Evolutionary conservation across 2,797 vertebrate species (phyloP), one percentile per base, ranked within the genome.

Genomic region (Mergus octosetaceus): DNA sequence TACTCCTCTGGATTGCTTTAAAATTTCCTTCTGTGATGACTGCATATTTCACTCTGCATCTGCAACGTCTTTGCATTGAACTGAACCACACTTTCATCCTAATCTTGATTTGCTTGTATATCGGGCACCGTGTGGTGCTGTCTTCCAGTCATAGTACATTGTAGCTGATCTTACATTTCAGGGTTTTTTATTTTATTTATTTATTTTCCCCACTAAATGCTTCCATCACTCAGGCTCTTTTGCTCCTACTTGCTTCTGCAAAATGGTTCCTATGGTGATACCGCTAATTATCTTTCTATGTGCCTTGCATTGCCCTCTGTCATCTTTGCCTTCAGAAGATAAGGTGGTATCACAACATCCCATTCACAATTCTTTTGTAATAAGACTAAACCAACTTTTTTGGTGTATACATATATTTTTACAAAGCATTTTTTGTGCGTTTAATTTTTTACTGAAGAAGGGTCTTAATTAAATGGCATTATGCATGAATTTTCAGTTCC

Each of bases 241-340:
- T 38, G 39, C 62, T 90, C 62, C 81, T 90, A 80, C 73, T 89
- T 1, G 1, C 16, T 93, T 73, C 49, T 86, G 75, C 60, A 72
- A 47, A 94, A 90, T 5, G 7, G 94, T 97, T 96, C 95, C 95
- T 94, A 88, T 96, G 93, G 95, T 94, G 96, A 96, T 72, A 94
- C 0, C 1, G 64, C 68, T 90, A 87, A 74, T 60, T 86, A 78
- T 80, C 45, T 83, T 85, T 77, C 60, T 68, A 15, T 22, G 34
- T 76, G 72, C 61, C 56, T 96, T 83, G n/a, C 15, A 10, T 89
- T 92, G 79, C 84, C 88, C 93, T 89, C 62, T 90, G 69, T 54
- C 82, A 84, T 76, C 49, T 80, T 73, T 84, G 62, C 53, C 71
- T 80, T 78, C 41, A 43, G 65, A 57, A 74, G 66, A 81, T 90